phyloP scores from a whole-genome alignment of 2,113 vertebrate species.

The Chamaetylas fuelleborni region DNA sequence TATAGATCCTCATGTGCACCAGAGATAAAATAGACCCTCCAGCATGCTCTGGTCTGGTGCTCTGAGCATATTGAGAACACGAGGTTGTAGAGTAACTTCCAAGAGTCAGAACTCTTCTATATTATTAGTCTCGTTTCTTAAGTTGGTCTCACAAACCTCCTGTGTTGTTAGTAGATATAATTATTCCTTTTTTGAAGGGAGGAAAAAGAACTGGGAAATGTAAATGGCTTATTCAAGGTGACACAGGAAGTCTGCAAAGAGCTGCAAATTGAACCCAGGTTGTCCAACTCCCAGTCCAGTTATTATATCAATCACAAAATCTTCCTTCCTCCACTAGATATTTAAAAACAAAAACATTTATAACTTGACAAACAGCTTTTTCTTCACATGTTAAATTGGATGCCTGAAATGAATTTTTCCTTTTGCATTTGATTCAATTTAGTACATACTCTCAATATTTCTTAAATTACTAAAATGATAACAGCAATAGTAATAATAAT shows the following conservation, averaged over 20 bases:
- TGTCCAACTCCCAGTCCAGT: conserved; percentile 35
- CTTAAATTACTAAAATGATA: background rate
- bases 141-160: background rate
- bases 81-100: background rate
- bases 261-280: conserved; percentile 61
- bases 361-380: background rate
- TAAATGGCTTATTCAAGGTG: conserved; percentile 44
- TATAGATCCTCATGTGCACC: background rate
- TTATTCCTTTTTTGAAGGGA: conserved; percentile 4
- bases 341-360: background rate
- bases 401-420: background rate
- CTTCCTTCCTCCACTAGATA: conserved; percentile 26
- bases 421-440: background rate
- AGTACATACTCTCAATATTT: background rate
- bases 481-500: background rate
- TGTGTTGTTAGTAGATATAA: background rate
- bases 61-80: conserved; percentile 10
- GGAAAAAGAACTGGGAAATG: conserved; percentile 24
- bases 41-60: background rate
- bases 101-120: background rate
- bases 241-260: conserved; percentile 46
- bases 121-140: background rate
- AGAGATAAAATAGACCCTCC: background rate
- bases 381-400: background rate
- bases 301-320: conserved; percentile 40